A percentile compares a stretch with the other conserved stretches of the same genome.
Conservation (phyloP, 2,113 vertebrate species). For the Podarcis cretensis region DNA sequence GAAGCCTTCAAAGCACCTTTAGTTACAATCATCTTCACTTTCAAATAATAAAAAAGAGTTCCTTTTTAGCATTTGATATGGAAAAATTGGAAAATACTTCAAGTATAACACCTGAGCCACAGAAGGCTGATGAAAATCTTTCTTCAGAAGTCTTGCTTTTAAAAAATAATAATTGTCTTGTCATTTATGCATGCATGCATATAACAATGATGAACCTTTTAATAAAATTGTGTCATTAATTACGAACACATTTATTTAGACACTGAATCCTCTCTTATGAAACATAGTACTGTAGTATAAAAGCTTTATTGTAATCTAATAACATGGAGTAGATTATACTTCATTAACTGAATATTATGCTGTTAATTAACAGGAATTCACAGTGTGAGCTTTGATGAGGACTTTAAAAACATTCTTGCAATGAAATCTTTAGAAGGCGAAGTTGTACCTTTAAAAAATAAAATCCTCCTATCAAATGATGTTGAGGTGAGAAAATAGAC, state of each 20-base stretch:
- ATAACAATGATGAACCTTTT: not conserved
- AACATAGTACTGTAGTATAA: not conserved
- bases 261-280: not conserved
- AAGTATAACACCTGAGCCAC: not conserved
- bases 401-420: conserved; percentile 87
- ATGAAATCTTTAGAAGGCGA: conserved; percentile 97
- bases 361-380: conserved; percentile 84
- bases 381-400: conserved; percentile 91
- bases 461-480: conserved; percentile 86
- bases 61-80: not conserved
- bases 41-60: not conserved
- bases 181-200: not conserved
- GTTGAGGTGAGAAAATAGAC: conserved; percentile 86
- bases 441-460: conserved; percentile 87
- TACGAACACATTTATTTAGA: not conserved
- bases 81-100: not conserved
- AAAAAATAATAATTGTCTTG: not conserved
- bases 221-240: not conserved
- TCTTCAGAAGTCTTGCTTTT: not conserved
- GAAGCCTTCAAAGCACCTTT: not conserved
- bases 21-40: not conserved
- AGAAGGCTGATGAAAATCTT: not conserved
- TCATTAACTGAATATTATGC: conserved; percentile 5
- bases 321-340: not conserved
- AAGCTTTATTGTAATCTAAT: conserved; percentile 5